phyloP scores from a whole-genome alignment of 2,797 vertebrate genomes.

The Gadopsis bispinosus region DNA sequence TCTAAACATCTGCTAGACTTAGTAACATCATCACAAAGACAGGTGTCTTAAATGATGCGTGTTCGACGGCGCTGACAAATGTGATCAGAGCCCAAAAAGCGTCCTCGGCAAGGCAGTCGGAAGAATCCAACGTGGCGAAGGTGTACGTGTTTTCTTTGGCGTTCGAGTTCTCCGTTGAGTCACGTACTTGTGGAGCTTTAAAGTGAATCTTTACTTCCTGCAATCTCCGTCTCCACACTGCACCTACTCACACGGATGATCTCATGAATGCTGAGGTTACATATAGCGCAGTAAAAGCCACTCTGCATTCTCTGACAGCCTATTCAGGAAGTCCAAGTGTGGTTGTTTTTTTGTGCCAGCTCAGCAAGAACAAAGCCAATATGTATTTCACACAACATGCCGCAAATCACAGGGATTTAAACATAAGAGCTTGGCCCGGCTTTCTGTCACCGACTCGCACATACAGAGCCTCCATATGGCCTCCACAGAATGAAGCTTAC shows the following conservation, averaged over 20 bases:
- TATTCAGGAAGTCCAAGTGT: neutral
- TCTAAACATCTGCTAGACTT: neutral
- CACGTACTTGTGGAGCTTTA: constrained; percentile 10
- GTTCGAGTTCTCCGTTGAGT: neutral
- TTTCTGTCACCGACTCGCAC: constrained; percentile 1
- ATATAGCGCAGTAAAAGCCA: neutral
- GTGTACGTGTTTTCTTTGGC: neutral
- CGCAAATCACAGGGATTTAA: constrained; percentile 12
- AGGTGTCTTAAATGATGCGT: neutral
- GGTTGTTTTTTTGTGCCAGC: neutral
- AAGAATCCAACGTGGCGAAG: neutral
- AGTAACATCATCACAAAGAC: neutral
- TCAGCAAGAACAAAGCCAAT: neutral
- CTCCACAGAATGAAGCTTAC: neutral
- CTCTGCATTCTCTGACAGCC: too few relatives aligned
- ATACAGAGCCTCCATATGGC: neutral
- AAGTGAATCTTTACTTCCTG: constrained; percentile 4
- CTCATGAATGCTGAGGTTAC: neutral
- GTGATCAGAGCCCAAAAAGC: neutral
- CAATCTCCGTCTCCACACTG: neutral
- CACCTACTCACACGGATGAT: neutral
- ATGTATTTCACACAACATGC: neutral
- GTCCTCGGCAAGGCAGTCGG: too few relatives aligned
- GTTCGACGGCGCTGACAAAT: neutral
- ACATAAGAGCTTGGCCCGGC: neutral